These are phyloP conservation scores for Cebus imitator DNA, from an alignment of 2,113 vertebrate species.

Conservation along the genomic window DNA sequence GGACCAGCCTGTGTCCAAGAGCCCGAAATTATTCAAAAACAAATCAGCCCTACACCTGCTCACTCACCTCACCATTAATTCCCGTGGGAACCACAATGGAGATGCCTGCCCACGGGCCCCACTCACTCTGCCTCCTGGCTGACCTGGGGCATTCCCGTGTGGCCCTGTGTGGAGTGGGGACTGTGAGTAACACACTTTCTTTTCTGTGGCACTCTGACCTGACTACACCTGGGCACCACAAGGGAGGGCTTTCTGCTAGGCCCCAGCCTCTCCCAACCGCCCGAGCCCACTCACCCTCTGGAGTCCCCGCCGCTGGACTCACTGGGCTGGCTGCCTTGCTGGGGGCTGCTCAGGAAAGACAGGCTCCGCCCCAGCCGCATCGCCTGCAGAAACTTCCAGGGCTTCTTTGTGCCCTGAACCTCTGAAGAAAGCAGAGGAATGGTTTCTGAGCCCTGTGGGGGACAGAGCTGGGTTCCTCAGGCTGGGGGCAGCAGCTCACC, in stretches of 20 bases:
- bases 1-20: neutral
- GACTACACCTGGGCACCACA: too few relatives aligned
- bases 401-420: neutral
- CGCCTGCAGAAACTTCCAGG: neutral
- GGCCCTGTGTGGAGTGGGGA: neutral
- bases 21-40: neutral
- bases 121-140: neutral
- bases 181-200: too few relatives aligned
- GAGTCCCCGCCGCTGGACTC: neutral
- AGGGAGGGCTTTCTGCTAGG: fast-evolving
- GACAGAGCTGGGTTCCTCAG: neutral
- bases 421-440: neutral
- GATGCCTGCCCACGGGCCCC: neutral
- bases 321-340: neutral
- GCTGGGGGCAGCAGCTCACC: neutral
- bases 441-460: neutral
- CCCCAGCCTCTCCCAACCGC: neutral
- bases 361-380: fast-evolving
- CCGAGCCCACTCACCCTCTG: constrained; percentile 38
- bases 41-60: too few relatives aligned
- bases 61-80: neutral
- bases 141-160: neutral
- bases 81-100: neutral
- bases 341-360: neutral
- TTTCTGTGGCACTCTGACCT: neutral